These are phyloP conservation scores for Cylas formicarius DNA, from an alignment of 1,140 invertebrate species.

Conservation along the genomic window DNA sequence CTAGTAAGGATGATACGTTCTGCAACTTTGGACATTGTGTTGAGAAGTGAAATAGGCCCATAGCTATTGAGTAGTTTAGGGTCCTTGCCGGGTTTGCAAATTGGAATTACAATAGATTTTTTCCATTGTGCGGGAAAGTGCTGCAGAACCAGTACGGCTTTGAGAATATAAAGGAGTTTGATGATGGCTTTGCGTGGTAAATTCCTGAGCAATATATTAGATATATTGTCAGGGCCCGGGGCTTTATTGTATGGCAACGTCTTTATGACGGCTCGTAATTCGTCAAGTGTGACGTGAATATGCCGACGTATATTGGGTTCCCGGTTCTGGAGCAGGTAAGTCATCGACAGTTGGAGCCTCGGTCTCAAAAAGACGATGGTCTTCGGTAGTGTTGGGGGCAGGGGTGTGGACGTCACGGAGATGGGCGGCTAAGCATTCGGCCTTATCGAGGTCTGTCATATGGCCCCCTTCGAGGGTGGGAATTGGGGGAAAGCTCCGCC, in stretches of 20 bases:
- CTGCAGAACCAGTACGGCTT: conserved; percentile 23
- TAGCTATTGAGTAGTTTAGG: conserved; percentile 26
- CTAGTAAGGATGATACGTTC: conserved; percentile 38
- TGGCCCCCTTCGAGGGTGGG: too few relatives aligned
- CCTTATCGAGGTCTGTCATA: too few relatives aligned
- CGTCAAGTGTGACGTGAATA: too few relatives aligned
- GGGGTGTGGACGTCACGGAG: too few relatives aligned
- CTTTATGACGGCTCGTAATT: too few relatives aligned
- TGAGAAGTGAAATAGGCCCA: conserved; percentile 37
- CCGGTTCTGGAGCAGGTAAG: too few relatives aligned
- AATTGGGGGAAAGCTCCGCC: too few relatives aligned
- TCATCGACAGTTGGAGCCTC: too few relatives aligned
- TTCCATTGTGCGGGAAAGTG: conserved; percentile 34
- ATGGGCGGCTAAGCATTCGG: too few relatives aligned
- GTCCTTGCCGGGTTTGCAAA: conserved; percentile 36
- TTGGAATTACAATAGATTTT: conserved; percentile 29
- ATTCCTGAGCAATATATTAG: conserved; percentile 28
- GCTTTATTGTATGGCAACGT: conserved; percentile 25
- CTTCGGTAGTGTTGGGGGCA: too few relatives aligned
- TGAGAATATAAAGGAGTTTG: conserved; percentile 28
- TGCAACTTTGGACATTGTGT: conserved; percentile 32
- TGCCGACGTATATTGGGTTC: too few relatives aligned
- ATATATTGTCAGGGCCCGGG: conserved; percentile 31
- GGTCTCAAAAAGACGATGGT: too few relatives aligned
- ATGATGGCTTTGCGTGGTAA: conserved; percentile 20